Base-by-base conservation (phyloP, 2,888 invertebrate species). In the Dioctria linearis region DNA sequence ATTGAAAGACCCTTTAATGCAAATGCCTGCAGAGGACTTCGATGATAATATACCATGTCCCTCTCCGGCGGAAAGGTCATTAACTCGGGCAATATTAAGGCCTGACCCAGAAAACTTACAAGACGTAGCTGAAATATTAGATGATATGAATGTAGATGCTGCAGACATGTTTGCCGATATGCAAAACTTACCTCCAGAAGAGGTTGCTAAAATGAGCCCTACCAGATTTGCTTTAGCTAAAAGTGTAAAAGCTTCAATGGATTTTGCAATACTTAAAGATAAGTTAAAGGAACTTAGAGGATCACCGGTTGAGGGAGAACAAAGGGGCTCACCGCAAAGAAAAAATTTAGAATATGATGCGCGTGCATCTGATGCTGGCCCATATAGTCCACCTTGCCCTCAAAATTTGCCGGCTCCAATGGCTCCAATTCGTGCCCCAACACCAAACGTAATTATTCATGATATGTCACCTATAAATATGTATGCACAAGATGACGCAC, bases 201-300 rank as follows among this genome's bases (percentile, higher is more conserved):
- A 25, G 25, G 54, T 25, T 61, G 8, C 49, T 37, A 25, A 37
- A 8, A 0, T 51, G 3, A 69, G 51, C 37, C 75, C 75, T n/a
- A 76, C 61, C 11, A 25, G 46, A 13, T 8, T 61, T 5, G 5
- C 25, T 61, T 61, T 76, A 25, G 46, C 43, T 4, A 59, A 76
- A 76, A 46, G 61, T 9, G 6, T 54, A 5, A 59, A 76, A 11
- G 43, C 46, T 13, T 59, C 61, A 9, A 43, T 3, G 3, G 61
- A 76, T 39, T 59, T 61, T 4, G 46, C 11, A 25, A 13, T 2
- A 3, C 37, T 76, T 4, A 40, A 46, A 9, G 46, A 76, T 2
- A 46, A 43, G 61, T 46, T 11, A 8, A 59, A 39, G 3, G 39
- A 6, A n/a, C 4, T 39, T 4, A 49, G 43, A 66, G 80, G 80